phyloP scores from a whole-genome alignment of 1,140 invertebrate genomes.

The Nephotettix cincticeps region DNA sequence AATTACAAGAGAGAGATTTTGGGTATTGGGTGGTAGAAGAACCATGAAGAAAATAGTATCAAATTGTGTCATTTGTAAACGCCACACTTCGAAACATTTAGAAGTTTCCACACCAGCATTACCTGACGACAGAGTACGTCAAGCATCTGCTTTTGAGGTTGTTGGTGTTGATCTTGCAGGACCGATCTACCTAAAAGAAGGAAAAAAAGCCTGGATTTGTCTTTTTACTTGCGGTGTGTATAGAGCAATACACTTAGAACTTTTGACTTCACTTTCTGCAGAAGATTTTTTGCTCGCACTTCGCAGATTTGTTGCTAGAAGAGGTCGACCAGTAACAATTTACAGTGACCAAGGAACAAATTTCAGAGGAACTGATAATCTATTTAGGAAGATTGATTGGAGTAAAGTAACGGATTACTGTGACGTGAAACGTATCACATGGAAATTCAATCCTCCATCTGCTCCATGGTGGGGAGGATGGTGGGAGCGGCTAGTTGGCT shows the following conservation, averaged over 20 bases:
- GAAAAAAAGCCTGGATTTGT: conserved; percentile 43
- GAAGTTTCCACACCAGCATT: neutral
- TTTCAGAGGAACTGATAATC: conserved; percentile 42
- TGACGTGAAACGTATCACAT: conserved; percentile 40
- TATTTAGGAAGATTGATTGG: conserved; percentile 43
- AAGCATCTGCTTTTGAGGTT: conserved; percentile 33
- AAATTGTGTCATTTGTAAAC: neutral
- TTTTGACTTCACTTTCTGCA: conserved; percentile 40
- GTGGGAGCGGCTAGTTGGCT: conserved; percentile 45
- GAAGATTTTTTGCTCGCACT: conserved; percentile 40
- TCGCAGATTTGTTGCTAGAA: conserved; percentile 42
- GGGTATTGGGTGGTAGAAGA: neutral
- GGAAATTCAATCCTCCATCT: conserved; percentile 48
- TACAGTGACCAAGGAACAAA: conserved; percentile 49
- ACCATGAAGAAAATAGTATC: neutral
- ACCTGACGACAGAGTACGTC: neutral
- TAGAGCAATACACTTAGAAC: conserved; percentile 46
- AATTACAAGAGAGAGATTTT: neutral
- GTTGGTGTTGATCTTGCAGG: conserved; percentile 43
- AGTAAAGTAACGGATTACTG: conserved; percentile 33
- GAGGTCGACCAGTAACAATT: conserved; percentile 43
- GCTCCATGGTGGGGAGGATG: conserved; percentile 48
- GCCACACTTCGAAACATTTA: neutral
- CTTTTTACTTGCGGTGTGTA: conserved; percentile 46
- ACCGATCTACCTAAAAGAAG: conserved; percentile 36